Percentiles rank a stretch among this genome's conserved stretches.
These are phyloP conservation scores for Zosterops pallidus DNA, from an alignment of 2,113 vertebrate genomes.

Conservation along the genomic window DNA sequence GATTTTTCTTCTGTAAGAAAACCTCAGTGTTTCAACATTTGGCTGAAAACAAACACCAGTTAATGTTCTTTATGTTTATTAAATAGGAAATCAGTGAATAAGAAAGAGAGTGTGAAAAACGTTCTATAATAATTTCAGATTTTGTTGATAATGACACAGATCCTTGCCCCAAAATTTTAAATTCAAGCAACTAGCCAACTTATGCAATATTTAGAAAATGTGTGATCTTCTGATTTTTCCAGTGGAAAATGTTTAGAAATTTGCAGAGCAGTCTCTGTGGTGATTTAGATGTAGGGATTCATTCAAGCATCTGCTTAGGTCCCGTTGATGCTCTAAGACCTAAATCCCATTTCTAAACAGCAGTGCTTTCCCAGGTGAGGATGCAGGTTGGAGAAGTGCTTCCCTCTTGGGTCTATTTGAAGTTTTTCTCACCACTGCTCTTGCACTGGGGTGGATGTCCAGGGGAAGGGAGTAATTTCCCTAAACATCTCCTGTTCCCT, in stretches of 20 bases:
- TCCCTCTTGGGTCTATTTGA: not conserved
- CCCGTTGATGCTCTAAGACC: not conserved
- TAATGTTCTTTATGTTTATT: constrained; percentile 31
- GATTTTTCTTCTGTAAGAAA: not conserved
- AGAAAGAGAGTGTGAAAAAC: not conserved
- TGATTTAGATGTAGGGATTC: constrained; percentile 11
- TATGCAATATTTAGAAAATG: constrained; percentile 27
- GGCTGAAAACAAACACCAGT: constrained; percentile 8
- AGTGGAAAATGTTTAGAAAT: constrained; percentile 15
- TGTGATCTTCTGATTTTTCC: constrained; percentile 31
- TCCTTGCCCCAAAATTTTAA: constrained; percentile 29
- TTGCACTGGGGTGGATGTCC: not conserved
- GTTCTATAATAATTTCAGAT: not conserved
- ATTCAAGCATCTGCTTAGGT: not conserved
- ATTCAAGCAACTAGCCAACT: constrained; percentile 22
- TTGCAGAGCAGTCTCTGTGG: not conserved
- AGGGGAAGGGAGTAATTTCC: not conserved
- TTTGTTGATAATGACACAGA: constrained; percentile 31
- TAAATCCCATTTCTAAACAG: not conserved
- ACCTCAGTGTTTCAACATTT: not conserved
- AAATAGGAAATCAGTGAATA: constrained; percentile 46
- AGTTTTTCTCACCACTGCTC: not conserved
- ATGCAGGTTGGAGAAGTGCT: not conserved
- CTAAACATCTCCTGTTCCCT: not conserved
- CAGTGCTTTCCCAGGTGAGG: not conserved